Conservation (phyloP, 2,113 vertebrate species). For the Hylia prasina region DNA sequence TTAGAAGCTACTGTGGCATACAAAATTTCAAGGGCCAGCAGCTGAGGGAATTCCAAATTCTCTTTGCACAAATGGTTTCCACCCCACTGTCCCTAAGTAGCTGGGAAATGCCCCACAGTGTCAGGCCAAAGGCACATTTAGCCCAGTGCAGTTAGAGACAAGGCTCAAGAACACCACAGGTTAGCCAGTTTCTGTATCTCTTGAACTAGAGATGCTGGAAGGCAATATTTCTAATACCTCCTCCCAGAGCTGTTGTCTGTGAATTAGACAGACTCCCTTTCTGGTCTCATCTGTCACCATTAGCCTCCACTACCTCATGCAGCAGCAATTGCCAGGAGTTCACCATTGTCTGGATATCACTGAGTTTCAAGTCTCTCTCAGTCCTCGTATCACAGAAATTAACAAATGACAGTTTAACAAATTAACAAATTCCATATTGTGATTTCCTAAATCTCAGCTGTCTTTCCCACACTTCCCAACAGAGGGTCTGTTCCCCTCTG, state of each 20-base stretch:
- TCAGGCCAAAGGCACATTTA: background rate
- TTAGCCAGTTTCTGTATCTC: background rate
- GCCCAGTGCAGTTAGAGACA: background rate
- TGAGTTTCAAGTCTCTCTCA: background rate
- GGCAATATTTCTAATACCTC: background rate
- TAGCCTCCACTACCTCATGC: background rate
- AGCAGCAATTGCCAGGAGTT: background rate
- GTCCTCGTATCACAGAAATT: background rate
- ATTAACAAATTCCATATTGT: background rate
- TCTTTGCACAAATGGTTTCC: background rate
- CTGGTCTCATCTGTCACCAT: background rate
- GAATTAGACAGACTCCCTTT: background rate
- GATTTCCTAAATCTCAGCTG: background rate
- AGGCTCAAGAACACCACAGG: background rate
- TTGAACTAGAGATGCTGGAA: background rate
- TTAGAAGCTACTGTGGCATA: background rate
- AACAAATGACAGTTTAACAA: background rate
- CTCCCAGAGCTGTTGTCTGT: background rate
- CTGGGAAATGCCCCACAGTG: rapidly evolving
- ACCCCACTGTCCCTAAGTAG: background rate
- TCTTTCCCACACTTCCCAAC: background rate
- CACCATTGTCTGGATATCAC: rapidly evolving
- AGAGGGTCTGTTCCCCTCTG: background rate
- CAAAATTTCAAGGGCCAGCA: background rate
- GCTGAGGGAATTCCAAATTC: background rate